phyloP scores from a whole-genome alignment of 2,888 invertebrate species.

The Nymphalis polychloros region DNA sequence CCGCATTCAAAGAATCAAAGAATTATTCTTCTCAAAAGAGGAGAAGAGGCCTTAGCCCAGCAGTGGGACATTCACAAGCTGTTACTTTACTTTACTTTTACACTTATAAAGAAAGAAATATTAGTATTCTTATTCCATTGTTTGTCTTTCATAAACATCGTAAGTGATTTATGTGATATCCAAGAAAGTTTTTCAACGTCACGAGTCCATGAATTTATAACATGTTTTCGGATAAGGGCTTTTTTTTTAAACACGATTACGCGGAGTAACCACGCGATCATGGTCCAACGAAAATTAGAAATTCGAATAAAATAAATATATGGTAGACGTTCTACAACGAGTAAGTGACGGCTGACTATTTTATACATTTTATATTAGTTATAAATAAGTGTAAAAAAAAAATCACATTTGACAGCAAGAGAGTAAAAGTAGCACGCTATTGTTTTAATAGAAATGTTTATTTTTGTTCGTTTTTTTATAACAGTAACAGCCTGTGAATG shows the following conservation, averaged over 20 bases:
- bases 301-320: neutral
- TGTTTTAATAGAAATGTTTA: too few species aligned
- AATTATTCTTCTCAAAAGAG: too few species aligned
- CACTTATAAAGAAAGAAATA: neutral
- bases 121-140: neutral
- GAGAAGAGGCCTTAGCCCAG: too few species aligned
- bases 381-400: too few species aligned
- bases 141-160: slow-evolving; percentile 2
- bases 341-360: neutral
- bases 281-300: slow-evolving; percentile 3
- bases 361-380: too few species aligned
- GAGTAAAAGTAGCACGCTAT: too few species aligned
- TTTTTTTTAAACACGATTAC: slow-evolving; percentile 17
- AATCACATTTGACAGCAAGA: too few species aligned
- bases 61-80: too few species aligned
- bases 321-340: neutral
- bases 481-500: too few species aligned
- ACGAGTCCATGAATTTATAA: slow-evolving; percentile 21
- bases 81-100: too few species aligned
- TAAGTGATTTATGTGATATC: slow-evolving; percentile 2
- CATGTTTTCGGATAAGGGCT: slow-evolving; percentile 11
- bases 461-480: too few species aligned
- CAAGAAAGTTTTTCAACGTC: slow-evolving; percentile 4
- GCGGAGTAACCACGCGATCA: slow-evolving; percentile 17
- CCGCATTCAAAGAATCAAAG: too few species aligned